Conservation (phyloP, 2,797 vertebrate species). For the Melanotaenia parkinsoni region DNA sequence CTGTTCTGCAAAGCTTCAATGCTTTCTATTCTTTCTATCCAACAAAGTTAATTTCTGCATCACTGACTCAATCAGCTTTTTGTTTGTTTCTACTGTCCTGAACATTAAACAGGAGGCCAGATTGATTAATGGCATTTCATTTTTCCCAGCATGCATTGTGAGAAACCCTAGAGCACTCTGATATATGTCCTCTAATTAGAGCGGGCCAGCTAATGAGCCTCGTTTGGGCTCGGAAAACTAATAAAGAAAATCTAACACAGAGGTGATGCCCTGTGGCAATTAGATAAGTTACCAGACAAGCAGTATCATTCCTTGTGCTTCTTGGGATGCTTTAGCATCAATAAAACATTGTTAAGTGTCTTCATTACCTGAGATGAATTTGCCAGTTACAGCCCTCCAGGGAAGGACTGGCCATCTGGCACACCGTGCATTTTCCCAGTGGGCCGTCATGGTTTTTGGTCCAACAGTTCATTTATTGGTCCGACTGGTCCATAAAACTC, state of each 20-base stretch:
- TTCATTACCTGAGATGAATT: constrained; percentile 80
- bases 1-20: constrained; percentile 26
- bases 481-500: no score
- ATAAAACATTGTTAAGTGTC: constrained; percentile 75
- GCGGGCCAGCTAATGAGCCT: constrained; percentile 76
- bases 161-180: constrained; percentile 74
- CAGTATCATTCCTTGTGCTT: constrained; percentile 66
- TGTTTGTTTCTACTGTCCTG: constrained; percentile 65
- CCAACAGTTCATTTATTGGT: no score
- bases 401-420: no score
- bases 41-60: constrained; percentile 49
- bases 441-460: no score
- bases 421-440: no score
- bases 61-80: constrained; percentile 59
- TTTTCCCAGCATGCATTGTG: constrained; percentile 71
- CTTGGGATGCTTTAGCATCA: constrained; percentile 40
- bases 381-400: constrained; percentile 43
- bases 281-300: constrained; percentile 81
- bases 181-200: constrained; percentile 83
- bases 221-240: constrained; percentile 80
- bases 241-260: constrained; percentile 76
- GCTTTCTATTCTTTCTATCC: constrained; percentile 9
- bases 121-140: constrained; percentile 81
- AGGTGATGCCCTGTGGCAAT: constrained; percentile 81
- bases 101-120: constrained; percentile 61